Evolutionary conservation across 2,797 vertebrate species (phyloP).

Genomic region (Arnoldichthys spilopterus): DNA sequence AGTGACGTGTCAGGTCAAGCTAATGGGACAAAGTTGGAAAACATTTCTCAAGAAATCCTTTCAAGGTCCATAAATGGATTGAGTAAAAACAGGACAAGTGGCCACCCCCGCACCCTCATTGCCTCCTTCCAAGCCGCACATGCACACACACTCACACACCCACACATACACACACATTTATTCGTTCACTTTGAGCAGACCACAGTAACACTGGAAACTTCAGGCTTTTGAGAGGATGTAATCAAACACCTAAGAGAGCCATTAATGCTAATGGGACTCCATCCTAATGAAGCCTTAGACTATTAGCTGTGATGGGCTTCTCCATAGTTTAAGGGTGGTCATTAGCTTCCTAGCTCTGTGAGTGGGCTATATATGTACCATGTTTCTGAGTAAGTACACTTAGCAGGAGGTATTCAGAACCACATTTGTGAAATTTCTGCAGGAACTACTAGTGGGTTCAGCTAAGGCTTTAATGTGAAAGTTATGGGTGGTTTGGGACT

Average conservation of each 20-base stretch:
- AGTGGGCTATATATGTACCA: background rate
- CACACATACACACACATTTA: conserved; percentile 22
- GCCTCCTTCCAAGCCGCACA: background rate
- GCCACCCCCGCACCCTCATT: background rate
- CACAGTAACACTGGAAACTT: conserved; percentile 36
- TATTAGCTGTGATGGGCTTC: conserved; percentile 61
- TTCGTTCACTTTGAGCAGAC: conserved; percentile 22
- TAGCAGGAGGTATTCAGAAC: background rate
- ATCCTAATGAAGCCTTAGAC: conserved; percentile 66
- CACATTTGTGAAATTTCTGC: background rate
- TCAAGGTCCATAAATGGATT: conserved; percentile 33
- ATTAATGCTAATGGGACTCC: conserved; percentile 70
- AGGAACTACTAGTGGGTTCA: background rate
- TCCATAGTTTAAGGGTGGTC: conserved; percentile 43
- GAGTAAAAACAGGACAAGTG: conserved; percentile 7
- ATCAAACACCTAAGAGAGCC: conserved; percentile 72
- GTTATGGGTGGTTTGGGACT: background rate
- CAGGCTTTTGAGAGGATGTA: conserved; percentile 66
- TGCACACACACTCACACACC: too few relatives aligned
- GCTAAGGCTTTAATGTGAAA: background rate
- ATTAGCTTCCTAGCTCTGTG: conserved; percentile 41
- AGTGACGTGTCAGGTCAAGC: conserved; percentile 21
- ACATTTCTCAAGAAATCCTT: conserved; percentile 22
- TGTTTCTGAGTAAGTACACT: conserved; percentile 20
- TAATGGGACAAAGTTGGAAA: conserved; percentile 10